Percentiles rank a stretch among this genome's conserved stretches.
These are phyloP conservation scores for Theretra japonica DNA, from an alignment of 2,888 invertebrate species.

Conservation along the genomic window DNA sequence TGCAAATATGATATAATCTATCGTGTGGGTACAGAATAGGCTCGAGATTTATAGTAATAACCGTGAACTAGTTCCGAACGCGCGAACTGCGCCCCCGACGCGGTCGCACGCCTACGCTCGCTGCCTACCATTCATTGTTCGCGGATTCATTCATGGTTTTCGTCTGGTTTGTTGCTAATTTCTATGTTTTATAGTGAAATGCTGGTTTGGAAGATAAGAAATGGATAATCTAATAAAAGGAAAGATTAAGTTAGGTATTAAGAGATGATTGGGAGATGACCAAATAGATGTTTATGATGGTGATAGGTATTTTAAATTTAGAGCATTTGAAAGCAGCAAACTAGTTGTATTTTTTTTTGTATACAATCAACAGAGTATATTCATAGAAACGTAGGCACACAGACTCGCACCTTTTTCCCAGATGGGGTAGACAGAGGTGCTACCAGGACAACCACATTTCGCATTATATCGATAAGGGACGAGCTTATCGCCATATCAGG, in stretches of 20 bases:
- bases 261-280: no score
- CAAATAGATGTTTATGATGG: no score
- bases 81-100: slow-evolving; percentile 52
- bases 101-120: slow-evolving; percentile 62
- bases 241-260: neutral
- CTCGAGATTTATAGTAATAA: slow-evolving; percentile 49
- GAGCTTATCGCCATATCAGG: no score
- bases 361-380: no score
- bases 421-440: no score
- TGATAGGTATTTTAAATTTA: no score
- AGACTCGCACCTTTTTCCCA: no score
- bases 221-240: neutral
- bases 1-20: neutral
- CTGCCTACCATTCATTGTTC: slow-evolving; percentile 41
- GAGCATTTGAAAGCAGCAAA: no score
- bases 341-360: no score
- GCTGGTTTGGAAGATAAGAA: neutral
- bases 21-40: slow-evolving; percentile 44
- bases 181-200: slow-evolving; percentile 5
- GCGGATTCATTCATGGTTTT: slow-evolving; percentile 26
- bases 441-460: no score
- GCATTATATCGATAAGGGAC: no score
- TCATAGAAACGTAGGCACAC: no score
- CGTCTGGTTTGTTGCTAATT: slow-evolving; percentile 1
- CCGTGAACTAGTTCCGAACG: slow-evolving; percentile 53